Percentiles rank a stretch among this genome's conserved stretches.
phyloP scores from a whole-genome alignment of 1,140 invertebrate species.

The Platyscapa corneri region DNA sequence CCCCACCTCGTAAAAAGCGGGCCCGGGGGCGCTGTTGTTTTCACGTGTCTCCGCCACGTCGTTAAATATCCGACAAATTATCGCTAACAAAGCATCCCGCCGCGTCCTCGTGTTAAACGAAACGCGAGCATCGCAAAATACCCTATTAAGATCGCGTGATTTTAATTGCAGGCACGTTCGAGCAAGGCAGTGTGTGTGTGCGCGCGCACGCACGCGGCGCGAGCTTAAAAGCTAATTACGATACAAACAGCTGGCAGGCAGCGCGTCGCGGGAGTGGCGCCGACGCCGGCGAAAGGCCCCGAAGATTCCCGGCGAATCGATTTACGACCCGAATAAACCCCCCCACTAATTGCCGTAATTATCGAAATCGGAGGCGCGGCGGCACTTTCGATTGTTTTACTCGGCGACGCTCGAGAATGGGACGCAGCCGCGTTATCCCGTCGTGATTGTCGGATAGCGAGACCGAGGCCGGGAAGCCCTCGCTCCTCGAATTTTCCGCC shows the following conservation, averaged over 20 bases:
- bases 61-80: conserved; percentile 25
- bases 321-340: conserved; percentile 34
- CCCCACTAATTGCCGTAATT: conserved; percentile 44
- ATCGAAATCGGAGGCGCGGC: background rate
- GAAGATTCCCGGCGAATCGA: conserved; percentile 39
- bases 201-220: background rate
- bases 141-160: conserved; percentile 27
- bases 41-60: conserved; percentile 13
- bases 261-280: no score
- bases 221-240: conserved; percentile 44
- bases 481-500: no score
- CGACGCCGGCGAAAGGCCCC: background rate
- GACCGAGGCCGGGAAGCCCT: no score
- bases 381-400: background rate
- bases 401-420: background rate
- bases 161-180: conserved; percentile 33
- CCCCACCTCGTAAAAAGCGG: background rate
- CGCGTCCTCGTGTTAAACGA: background rate
- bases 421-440: background rate
- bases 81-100: conserved; percentile 10
- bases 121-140: background rate
- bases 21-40: background rate
- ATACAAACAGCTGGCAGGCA: conserved; percentile 38
- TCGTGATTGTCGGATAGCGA: background rate
- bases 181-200: background rate